These are phyloP conservation scores for Hoplostethus atlanticus DNA, from an alignment of 2,797 vertebrate species.

Conservation along the genomic window DNA sequence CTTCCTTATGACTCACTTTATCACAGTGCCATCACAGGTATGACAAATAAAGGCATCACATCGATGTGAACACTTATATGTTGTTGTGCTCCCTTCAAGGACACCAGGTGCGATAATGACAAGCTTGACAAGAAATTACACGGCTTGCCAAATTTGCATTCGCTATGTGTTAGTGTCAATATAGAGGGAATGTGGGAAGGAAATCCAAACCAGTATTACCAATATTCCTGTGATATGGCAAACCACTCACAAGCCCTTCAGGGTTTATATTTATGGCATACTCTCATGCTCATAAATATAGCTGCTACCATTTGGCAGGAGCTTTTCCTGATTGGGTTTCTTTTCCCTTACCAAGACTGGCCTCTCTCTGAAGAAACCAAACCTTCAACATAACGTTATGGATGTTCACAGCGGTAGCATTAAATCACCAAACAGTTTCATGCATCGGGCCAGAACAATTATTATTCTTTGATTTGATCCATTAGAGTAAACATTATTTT, in stretches of 20 bases:
- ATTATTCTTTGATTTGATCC: conserved; percentile 20
- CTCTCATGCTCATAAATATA: conserved; percentile 70
- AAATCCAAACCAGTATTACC: conserved; percentile 38
- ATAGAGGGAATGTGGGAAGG: conserved; percentile 25
- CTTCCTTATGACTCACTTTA: conserved; percentile 44
- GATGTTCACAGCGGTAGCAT: conserved; percentile 45
- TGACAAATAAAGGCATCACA: conserved; percentile 49
- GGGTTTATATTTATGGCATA: conserved; percentile 50
- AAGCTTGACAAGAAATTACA: conserved; percentile 34
- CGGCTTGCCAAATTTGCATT: background rate
- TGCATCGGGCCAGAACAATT: background rate
- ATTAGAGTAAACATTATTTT: conserved; percentile 7
- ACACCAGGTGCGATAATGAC: conserved; percentile 20
- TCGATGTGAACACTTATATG: conserved; percentile 37
- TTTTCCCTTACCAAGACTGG: conserved; percentile 38
- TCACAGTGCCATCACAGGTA: conserved; percentile 28
- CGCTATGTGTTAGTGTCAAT: conserved; percentile 32
- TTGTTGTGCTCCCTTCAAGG: conserved; percentile 18
- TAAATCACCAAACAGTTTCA: conserved; percentile 32
- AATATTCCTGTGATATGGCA: conserved; percentile 21
- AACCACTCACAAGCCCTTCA: conserved; percentile 42
- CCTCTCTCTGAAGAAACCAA: conserved; percentile 20
- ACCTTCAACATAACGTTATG: background rate
- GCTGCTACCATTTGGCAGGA: conserved; percentile 41
- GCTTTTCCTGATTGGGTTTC: conserved; percentile 39